Conservation (phyloP, 2,113 vertebrate genomes). For the Myiopsitta monachus region DNA sequence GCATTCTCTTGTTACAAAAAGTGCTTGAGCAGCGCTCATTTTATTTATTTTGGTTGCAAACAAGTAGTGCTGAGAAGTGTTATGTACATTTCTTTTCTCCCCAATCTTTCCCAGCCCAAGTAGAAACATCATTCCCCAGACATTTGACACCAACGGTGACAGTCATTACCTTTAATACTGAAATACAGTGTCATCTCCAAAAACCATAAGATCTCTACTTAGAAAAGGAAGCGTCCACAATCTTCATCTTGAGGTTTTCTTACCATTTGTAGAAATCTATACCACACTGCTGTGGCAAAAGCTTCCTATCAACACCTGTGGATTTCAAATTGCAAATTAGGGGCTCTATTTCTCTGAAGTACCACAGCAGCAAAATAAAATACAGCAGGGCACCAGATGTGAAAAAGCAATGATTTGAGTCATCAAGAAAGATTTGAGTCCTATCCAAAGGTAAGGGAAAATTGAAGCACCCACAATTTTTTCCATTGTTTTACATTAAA, state of each 20-base stretch:
- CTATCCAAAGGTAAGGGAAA: background rate
- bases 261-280: background rate
- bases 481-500: background rate
- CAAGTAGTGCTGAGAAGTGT: background rate
- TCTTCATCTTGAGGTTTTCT: background rate
- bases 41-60: background rate
- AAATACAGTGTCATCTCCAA: background rate
- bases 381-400: conserved; percentile 1
- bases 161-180: background rate
- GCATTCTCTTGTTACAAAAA: background rate
- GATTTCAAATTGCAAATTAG: conserved; percentile 1
- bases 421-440: background rate
- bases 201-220: background rate
- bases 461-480: background rate
- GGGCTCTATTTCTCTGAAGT: background rate
- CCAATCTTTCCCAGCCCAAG: background rate
- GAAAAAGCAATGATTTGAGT: background rate
- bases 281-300: background rate
- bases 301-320: background rate
- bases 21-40: background rate
- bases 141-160: background rate
- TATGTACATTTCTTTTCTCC: background rate
- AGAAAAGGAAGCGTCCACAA: background rate
- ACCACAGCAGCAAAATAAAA: conserved; percentile 7
- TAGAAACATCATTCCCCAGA: background rate